A percentile compares a stretch with the other conserved stretches of the same genome.
Conservation (phyloP, 2,113 vertebrate genomes). For the Murina feae region DNA sequence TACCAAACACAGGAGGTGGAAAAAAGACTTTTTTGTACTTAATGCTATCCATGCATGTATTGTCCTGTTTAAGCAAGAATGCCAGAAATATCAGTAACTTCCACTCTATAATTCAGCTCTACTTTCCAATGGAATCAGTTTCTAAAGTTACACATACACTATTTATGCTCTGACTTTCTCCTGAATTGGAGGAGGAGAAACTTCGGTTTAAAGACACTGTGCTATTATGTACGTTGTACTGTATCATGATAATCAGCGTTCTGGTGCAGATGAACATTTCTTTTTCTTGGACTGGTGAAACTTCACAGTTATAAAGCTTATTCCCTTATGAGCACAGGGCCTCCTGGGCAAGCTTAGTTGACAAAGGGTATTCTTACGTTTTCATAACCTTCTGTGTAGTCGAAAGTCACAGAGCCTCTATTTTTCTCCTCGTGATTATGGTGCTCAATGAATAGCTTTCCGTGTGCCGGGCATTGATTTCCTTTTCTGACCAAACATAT, state of each 20-base stretch:
- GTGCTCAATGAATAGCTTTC: constrained; percentile 17
- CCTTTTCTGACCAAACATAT: constrained; percentile 41
- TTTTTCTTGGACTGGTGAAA: not conserved
- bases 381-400: not conserved
- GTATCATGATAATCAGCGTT: not conserved
- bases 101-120: constrained; percentile 44
- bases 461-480: constrained; percentile 39
- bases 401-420: not conserved
- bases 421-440: not conserved
- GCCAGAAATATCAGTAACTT: constrained; percentile 31
- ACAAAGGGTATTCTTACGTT: not conserved
- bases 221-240: not conserved
- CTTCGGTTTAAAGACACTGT: constrained; percentile 36
- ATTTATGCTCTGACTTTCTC: constrained; percentile 55
- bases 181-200: constrained; percentile 30
- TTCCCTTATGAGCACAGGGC: not conserved
- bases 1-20: not conserved
- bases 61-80: constrained; percentile 32
- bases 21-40: not conserved
- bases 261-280: not conserved
- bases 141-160: not conserved
- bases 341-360: not conserved
- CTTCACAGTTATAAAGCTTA: not conserved
- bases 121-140: constrained; percentile 48
- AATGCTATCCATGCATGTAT: not conserved